Conservation (phyloP, 1,140 invertebrate genomes). For the Tigriopus japonicus region DNA sequence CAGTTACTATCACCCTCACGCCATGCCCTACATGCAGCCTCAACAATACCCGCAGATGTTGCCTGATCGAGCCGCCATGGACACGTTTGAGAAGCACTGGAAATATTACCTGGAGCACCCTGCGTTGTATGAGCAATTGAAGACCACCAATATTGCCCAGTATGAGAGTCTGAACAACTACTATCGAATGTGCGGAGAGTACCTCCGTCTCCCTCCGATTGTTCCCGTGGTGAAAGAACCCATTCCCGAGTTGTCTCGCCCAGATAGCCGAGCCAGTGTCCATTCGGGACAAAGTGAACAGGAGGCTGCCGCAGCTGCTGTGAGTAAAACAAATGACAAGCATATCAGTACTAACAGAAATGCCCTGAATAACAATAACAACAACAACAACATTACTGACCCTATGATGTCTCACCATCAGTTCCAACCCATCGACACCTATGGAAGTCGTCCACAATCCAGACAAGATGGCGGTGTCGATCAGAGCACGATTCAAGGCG, state of each 20-base stretch:
- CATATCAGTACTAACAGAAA: background rate
- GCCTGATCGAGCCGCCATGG: background rate
- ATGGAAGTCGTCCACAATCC: background rate
- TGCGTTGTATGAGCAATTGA: background rate
- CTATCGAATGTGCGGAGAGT: slow-evolving; percentile 6
- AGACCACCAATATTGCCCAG: background rate
- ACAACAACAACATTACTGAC: background rate
- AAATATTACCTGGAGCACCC: slow-evolving; percentile 2
- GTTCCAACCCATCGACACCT: background rate
- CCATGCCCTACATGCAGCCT: background rate
- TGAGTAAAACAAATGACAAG: background rate
- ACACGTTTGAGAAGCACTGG: slow-evolving; percentile 7
- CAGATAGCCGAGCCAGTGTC: background rate
- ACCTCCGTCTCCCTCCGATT: background rate
- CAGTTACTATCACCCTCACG: background rate
- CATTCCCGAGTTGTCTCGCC: background rate
- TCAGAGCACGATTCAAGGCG: background rate
- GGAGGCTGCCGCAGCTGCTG: background rate
- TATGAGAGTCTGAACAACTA: slow-evolving; percentile 1
- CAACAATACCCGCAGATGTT: background rate
- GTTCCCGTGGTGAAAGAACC: background rate
- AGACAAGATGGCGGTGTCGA: background rate
- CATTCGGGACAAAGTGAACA: background rate
- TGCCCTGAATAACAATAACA: background rate
- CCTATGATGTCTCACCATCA: background rate